Evolutionary conservation across 2,797 vertebrate species (phyloP), one percentile per base, ranked within the genome.

Genomic region (Rachycentron canadum): DNA sequence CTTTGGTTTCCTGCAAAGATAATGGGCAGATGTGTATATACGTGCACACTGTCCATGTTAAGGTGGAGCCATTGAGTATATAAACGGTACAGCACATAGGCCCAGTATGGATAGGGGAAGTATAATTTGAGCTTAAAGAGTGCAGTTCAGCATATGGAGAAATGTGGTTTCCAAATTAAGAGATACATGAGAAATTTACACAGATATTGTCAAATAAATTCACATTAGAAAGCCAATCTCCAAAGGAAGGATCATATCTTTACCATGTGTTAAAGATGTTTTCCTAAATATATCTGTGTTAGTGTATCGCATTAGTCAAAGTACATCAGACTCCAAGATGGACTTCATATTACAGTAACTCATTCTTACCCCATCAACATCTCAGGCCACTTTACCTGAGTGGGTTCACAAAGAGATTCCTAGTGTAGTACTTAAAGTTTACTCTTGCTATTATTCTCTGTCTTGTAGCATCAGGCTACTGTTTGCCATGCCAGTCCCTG

Each of bases 401-500:
- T 17, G 41, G 9, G 28, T 40, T 49, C 16, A 75, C 23, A 23
- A 21, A 65, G 23, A 9, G 38, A 66, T 17, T 59, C 8, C 40
- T 11, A 38, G 14, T 5, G 14, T 34, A 53, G 73, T 32, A 17
- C 12, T 60, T 26, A 17, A 26, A 43, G 23, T 61, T 21, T 50
- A 38, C 60, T 49, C 7, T 19, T 34, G 36, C 36, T 64, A 32
- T 66, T 64, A 68, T 55, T 72, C 40, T 70, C 32, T 68, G 28
- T 68, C 36, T 74, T 25, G 76, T 55, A 41, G 57, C 26, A 19
- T 49, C 58, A 61, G 69, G 69, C 72, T 30, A 73, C 76, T 56
- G 60, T 85, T 71, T 74, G 49, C 76, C 59, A 80, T 72, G 49
- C 49, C 69, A 56, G 70, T 73, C 53, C 25, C 71, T 76, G 58